Base-by-base conservation (phyloP, 2,888 invertebrate genomes). In the Drosophila quinaria region DNA sequence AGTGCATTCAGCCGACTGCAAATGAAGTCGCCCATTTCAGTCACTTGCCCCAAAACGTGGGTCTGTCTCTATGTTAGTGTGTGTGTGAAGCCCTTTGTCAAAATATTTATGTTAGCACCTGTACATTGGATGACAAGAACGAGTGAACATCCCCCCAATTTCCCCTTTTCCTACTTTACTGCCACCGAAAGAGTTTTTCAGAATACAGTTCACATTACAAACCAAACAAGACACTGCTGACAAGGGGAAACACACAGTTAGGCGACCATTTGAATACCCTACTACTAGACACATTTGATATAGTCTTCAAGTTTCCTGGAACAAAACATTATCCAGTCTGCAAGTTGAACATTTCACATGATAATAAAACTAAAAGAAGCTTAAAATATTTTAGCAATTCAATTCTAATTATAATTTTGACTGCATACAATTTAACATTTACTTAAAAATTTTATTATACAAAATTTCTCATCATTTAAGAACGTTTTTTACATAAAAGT, bases 31-130 rank as follows among this genome's bases (percentile, higher is more conserved):
- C 61, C 58, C 50, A 39, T 44, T 35, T 25, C 42, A 51, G 5
- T 60, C 22, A 8, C 55, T 55, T 15, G 9, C 33, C 17, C 44
- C 46, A 17, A 13, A 39, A 22, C 31, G 9, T 13, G 35, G 33
- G 11, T 44, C 29, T 29, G 29, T 29, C 8, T 29, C 29, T 25
- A 25, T 25, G 25, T 25, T 25, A 25, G 19, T 19, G 15, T 22
- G 4, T 22, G 4, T 33, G 33, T 39, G 70, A 61, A 73, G 70
- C 71, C 72, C 68, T 86, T 75, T 83, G 77, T 79, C 71, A 81
- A 77, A 88, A 88, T 86, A 83, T 85, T 85, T 79, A 79, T 86
- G 77, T 85, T 88, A 74, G 79, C 85, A 85, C 83, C 85, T 86
- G 83, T 63, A 62, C 67, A n/a, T 13, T 39, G 61, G 55, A 22